These are phyloP conservation scores for Atherinomorus stipes DNA, from an alignment of 2,113 vertebrate species.

Conservation along the genomic window DNA sequence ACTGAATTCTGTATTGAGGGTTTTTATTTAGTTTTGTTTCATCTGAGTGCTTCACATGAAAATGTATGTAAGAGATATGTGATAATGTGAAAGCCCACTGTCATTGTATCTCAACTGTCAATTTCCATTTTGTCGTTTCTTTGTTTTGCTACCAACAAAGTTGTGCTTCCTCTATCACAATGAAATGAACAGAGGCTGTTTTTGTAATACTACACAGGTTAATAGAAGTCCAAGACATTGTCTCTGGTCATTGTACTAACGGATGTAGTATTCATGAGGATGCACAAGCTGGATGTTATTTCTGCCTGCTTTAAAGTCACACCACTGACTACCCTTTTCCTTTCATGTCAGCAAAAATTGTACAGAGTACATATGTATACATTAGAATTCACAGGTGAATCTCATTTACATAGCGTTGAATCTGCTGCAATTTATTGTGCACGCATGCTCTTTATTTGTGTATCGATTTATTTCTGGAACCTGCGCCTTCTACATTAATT, in stretches of 20 bases:
- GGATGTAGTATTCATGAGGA: constrained; percentile 15
- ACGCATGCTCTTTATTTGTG: constrained; percentile 32
- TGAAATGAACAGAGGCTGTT: constrained; percentile 66
- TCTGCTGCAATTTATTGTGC: constrained; percentile 10
- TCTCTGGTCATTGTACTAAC: constrained; percentile 35
- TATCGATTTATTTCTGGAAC: constrained; percentile 55
- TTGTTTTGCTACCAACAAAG: constrained; percentile 62
- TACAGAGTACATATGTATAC: background rate
- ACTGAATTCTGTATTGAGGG: constrained; percentile 28
- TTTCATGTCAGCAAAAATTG: background rate
- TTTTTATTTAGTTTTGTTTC: constrained; percentile 48
- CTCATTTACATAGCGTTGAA: constrained; percentile 5
- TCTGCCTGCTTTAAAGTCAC: constrained; percentile 22
- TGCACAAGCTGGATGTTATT: constrained; percentile 33
- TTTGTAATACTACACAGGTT: constrained; percentile 60
- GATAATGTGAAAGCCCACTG: constrained; percentile 46
- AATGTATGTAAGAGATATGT: background rate
- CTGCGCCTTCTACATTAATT: constrained; percentile 53
- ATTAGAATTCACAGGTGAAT: constrained; percentile 1
- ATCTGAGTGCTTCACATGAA: constrained; percentile 16
- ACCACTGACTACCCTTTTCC: background rate
- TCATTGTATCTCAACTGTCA: constrained; percentile 67
- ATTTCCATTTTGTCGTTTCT: constrained; percentile 73
- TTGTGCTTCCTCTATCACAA: constrained; percentile 62
- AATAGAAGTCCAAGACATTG: constrained; percentile 62